Conservation (phyloP, 1,140 invertebrate species). For the Semibalanus balanoides region DNA sequence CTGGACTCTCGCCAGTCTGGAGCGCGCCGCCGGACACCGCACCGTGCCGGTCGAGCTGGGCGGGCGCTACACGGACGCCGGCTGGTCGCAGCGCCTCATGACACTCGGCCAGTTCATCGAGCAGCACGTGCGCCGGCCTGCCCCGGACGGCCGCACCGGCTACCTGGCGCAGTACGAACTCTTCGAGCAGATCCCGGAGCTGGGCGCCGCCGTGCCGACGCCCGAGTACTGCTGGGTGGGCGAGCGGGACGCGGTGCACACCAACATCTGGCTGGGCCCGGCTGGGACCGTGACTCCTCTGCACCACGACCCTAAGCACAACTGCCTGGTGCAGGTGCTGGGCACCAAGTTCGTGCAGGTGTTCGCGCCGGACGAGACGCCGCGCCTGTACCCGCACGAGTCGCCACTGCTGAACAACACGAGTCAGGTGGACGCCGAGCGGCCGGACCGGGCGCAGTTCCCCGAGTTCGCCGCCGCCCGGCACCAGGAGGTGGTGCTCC, state of each 20-base stretch:
- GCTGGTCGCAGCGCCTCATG: constrained; percentile 85
- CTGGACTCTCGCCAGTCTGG: constrained; percentile 68
- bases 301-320: constrained; percentile 92
- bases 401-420: constrained; percentile 61
- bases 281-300: constrained; percentile 81
- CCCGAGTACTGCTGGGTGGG: constrained; percentile 78
- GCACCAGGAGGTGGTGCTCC: constrained; percentile 35
- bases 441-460: constrained; percentile 32
- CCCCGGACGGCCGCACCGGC: constrained; percentile 31
- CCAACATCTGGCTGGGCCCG: constrained; percentile 98
- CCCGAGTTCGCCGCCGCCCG: constrained; percentile 31
- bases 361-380: constrained; percentile 52
- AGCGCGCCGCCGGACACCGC: constrained; percentile 56
- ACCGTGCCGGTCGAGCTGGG: constrained; percentile 93
- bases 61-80: constrained; percentile 73
- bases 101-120: constrained; percentile 71
- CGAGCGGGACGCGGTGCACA: constrained; percentile 46
- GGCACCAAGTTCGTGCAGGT: constrained; percentile 74
- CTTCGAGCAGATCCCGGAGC: constrained; percentile 83
- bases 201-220: constrained; percentile 66
- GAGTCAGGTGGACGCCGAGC: constrained; percentile 41
- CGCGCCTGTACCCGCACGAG: constrained; percentile 64
- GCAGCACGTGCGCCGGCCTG: constrained; percentile 35
- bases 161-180: constrained; percentile 97
- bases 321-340: constrained; percentile 75